These are phyloP conservation scores for Seira ritae DNA, from an alignment of 2,888 invertebrate genomes.

Conservation along the genomic window DNA sequence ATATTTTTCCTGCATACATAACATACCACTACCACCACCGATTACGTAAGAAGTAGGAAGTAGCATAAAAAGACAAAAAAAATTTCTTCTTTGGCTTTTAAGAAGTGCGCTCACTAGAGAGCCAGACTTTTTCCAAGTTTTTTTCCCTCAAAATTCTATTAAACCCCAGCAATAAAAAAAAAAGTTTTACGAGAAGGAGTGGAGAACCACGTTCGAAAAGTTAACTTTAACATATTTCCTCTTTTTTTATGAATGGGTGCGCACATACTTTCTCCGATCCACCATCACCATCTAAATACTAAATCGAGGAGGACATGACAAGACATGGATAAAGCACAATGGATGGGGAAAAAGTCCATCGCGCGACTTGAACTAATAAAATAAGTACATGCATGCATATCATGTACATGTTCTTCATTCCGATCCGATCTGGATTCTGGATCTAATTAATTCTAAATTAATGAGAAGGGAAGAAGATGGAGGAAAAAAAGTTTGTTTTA, in stretches of 20 bases:
- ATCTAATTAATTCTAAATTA: slow-evolving; percentile 90
- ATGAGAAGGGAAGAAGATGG: slow-evolving; percentile 92
- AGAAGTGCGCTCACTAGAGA: not conserved
- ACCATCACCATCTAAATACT: not conserved
- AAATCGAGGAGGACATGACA: not conserved
- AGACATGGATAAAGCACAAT: not conserved
- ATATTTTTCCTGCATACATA: not conserved
- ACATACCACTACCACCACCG: no score
- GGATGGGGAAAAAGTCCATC: not conserved
- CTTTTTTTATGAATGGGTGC: not conserved
- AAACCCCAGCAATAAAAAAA: not conserved
- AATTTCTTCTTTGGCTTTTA: no score
- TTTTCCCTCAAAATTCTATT: not conserved
- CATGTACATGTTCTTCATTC: slow-evolving; percentile 81
- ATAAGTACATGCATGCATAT: no score
- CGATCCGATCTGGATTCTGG: slow-evolving; percentile 88
- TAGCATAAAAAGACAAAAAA: not conserved
- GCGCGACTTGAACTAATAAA: no score
- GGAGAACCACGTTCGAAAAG: not conserved
- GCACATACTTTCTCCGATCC: not conserved
- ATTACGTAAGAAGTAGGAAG: not conserved
- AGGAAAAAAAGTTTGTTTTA: slow-evolving; percentile 98
- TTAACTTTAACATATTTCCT: no score
- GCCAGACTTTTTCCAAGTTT: not conserved
- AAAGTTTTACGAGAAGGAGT: not conserved